Percentiles rank a stretch among this genome's conserved stretches.
Evolutionary conservation across 2,888 invertebrate species (phyloP).

Genomic region (Amphiduros pacificus): DNA sequence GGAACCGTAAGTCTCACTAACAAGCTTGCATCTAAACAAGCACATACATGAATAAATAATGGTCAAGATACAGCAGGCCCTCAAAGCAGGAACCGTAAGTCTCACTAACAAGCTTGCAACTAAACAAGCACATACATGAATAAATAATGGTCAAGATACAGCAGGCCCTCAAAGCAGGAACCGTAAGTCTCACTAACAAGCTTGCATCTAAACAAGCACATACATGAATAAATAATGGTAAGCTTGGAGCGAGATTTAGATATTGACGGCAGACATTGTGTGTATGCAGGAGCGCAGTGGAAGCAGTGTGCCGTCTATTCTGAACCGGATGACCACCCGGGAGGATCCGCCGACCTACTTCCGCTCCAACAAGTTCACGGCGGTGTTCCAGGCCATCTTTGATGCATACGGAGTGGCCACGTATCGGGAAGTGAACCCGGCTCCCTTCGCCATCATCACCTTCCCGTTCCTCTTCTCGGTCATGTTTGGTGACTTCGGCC

Average conservation of each 20-base stretch:
- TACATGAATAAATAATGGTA: too few species aligned
- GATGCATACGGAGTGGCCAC: conserved; percentile 96
- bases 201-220: too few species aligned
- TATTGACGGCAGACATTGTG: too few species aligned
- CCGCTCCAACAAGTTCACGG: conserved; percentile 94
- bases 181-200: too few species aligned
- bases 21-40: too few species aligned
- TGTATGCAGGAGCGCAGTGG: conserved; percentile 64
- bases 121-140: too few species aligned
- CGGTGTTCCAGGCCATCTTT: conserved; percentile 91
- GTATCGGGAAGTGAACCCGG: conserved; percentile 97
- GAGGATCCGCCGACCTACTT: conserved; percentile 91
- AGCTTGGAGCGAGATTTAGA: too few species aligned
- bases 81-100: conserved; percentile 88
- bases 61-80: conserved; percentile 91
- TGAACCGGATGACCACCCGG: conserved; percentile 90
- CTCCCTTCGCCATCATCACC: conserved; percentile 95
- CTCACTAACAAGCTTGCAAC: too few species aligned
- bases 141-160: conserved; percentile 97
- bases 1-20: conserved; percentile 88
- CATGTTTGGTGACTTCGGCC: conserved; percentile 98
- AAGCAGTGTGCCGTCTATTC: conserved; percentile 88
- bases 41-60: too few species aligned
- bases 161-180: conserved; percentile 89
- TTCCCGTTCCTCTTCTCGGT: conserved; percentile 98